These are phyloP conservation scores for Drosophila sp. DNA, from an alignment of 1,140 invertebrate genomes.

Conservation along the genomic window DNA sequence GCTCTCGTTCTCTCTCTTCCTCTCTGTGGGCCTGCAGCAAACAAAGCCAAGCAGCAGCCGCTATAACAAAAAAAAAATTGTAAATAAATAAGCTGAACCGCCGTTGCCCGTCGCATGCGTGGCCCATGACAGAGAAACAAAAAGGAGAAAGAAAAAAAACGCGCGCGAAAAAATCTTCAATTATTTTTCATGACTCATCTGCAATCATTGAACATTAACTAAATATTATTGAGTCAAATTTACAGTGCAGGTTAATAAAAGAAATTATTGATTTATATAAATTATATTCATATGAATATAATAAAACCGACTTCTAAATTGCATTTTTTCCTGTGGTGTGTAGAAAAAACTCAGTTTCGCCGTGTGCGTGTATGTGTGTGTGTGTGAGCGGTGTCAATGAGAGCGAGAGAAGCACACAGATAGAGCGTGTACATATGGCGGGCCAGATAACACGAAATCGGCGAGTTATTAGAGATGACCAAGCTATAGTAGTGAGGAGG, in stretches of 20 bases:
- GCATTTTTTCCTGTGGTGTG: constrained; percentile 12
- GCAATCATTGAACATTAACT: neutral
- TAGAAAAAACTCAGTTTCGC: constrained; percentile 11
- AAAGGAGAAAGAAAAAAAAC: constrained; percentile 12
- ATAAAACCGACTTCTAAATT: constrained; percentile 4
- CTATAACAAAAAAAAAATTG: constrained; percentile 49
- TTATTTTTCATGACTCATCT: constrained; percentile 8
- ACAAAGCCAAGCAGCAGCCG: constrained; percentile 41
- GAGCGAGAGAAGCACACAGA: constrained; percentile 19
- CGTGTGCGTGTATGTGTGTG: neutral
- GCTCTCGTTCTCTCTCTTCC: constrained; percentile 4
- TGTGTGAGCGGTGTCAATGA: constrained; percentile 4
- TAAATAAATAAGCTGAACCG: constrained; percentile 43
- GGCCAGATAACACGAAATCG: constrained; percentile 34
- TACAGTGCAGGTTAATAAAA: constrained; percentile 6
- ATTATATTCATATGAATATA: neutral
- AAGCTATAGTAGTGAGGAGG: neutral
- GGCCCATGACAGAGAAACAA: constrained; percentile 8
- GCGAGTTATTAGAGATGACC: constrained; percentile 41
- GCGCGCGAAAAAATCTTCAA: constrained; percentile 11
- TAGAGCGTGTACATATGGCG: constrained; percentile 44
- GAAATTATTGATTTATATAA: neutral
- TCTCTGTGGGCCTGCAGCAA: constrained; percentile 42
- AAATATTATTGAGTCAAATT: neutral
- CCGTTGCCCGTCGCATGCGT: neutral